A percentile compares a stretch with the other conserved stretches of the same genome.
These are phyloP conservation scores for Philereme vetulata DNA, from an alignment of 2,888 invertebrate genomes.

Conservation along the genomic window DNA sequence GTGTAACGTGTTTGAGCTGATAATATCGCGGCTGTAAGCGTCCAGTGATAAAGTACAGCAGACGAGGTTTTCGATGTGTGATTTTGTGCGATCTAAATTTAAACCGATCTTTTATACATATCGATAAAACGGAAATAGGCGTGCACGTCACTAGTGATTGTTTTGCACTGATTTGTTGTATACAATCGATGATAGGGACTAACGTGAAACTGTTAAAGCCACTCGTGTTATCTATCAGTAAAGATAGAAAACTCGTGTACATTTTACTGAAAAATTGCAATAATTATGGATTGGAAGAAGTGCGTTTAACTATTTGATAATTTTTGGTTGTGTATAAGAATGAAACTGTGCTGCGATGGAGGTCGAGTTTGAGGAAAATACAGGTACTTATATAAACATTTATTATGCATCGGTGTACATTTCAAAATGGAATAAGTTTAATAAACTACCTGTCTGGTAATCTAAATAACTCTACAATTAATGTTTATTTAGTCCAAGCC, in stretches of 20 bases:
- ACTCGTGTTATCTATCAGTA: constrained; percentile 10
- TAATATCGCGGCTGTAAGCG: constrained; percentile 53
- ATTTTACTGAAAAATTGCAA: constrained; percentile 18
- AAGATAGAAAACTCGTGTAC: constrained; percentile 5
- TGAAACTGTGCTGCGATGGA: constrained; percentile 28
- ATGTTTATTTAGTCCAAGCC: too few species aligned
- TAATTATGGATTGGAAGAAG: background rate
- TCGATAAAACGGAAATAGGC: constrained; percentile 28
- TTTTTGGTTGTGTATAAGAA: constrained; percentile 1
- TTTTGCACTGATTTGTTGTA: constrained; percentile 26
- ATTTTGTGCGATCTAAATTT: constrained; percentile 15
- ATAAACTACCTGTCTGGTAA: too few species aligned
- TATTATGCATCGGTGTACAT: background rate
- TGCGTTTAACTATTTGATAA: constrained; percentile 6
- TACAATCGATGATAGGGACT: constrained; percentile 20
- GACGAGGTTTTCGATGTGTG: constrained; percentile 2
- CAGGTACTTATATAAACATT: constrained; percentile 31
- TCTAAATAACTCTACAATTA: too few species aligned
- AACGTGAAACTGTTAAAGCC: constrained; percentile 10
- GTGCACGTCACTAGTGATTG: constrained; percentile 29
- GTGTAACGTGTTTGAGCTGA: constrained; percentile 54
- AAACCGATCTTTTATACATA: constrained; percentile 31
- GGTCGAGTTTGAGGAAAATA: constrained; percentile 34
- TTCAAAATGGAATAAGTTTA: too few species aligned
- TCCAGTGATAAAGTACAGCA: constrained; percentile 7